These are phyloP conservation scores for Acronicta leporina DNA, from an alignment of 2,888 invertebrate species.

Conservation along the genomic window DNA sequence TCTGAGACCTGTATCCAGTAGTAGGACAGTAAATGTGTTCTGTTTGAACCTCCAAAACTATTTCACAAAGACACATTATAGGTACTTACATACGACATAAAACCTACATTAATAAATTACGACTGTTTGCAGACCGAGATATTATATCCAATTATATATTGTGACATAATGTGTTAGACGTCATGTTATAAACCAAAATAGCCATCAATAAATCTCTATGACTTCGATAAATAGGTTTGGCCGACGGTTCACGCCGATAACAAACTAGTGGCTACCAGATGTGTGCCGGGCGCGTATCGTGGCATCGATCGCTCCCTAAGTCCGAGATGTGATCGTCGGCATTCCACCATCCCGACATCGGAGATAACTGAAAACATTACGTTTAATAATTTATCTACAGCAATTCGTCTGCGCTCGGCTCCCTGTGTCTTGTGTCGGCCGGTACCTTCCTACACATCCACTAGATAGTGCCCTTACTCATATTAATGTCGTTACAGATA, in stretches of 20 bases:
- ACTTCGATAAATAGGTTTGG: slow-evolving; percentile 81
- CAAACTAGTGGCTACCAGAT: slow-evolving; percentile 79
- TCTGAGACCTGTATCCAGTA: no score
- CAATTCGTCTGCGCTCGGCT: slow-evolving; percentile 72
- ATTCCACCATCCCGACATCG: slow-evolving; percentile 71
- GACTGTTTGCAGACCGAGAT: slow-evolving; percentile 52
- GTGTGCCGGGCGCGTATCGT: slow-evolving; percentile 70
- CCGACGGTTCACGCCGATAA: slow-evolving; percentile 77
- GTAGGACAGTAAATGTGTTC: no score
- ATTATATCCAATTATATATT: slow-evolving; percentile 70
- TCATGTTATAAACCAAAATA: slow-evolving; percentile 76
- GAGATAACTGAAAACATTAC: slow-evolving; percentile 78
- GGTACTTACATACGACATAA: slow-evolving; percentile 37
- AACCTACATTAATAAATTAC: slow-evolving; percentile 56
- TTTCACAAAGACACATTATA: slow-evolving; percentile 15
- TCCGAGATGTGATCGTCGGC: slow-evolving; percentile 72
- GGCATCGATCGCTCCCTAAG: slow-evolving; percentile 70
- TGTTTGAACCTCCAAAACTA: slow-evolving; percentile 35
- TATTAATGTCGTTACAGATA: slow-evolving; percentile 58
- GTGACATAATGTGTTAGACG: slow-evolving; percentile 73
- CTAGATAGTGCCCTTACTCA: slow-evolving; percentile 53
- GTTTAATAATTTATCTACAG: slow-evolving; percentile 76
- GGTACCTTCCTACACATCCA: slow-evolving; percentile 41
- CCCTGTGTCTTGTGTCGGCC: slow-evolving; percentile 54
- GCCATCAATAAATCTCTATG: slow-evolving; percentile 77